phyloP scores from a whole-genome alignment of 2,113 vertebrate species.

The Microcebus griseorufus region DNA sequence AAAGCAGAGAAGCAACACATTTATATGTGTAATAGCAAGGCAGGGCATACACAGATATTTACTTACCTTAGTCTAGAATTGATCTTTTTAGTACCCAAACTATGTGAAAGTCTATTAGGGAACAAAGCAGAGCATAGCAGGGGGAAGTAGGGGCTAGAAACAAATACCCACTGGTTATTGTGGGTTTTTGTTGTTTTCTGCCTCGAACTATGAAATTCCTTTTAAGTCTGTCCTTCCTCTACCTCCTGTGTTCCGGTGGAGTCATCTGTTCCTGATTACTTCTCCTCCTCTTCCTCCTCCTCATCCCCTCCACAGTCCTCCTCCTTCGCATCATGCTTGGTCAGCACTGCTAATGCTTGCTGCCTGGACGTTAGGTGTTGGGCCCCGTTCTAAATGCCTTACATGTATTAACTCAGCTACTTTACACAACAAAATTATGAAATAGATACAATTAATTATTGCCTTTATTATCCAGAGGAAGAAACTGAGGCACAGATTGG shows the following conservation, averaged over 20 bases:
- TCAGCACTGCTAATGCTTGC: neutral
- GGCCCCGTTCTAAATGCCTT: neutral
- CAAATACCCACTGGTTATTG: neutral
- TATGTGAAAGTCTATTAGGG: neutral
- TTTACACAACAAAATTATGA: neutral
- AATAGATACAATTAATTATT: neutral
- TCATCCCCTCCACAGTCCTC: too few species aligned
- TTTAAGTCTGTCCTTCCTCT: neutral
- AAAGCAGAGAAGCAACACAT: conserved; percentile 46
- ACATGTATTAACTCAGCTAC: neutral
- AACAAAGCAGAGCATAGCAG: neutral
- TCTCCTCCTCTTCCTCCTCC: neutral
- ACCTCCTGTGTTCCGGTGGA: neutral
- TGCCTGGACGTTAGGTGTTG: neutral
- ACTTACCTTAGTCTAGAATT: neutral
- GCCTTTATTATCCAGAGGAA: neutral
- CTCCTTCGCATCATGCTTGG: neutral
- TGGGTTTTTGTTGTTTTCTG: neutral
- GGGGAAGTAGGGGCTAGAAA: neutral
- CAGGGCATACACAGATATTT: neutral
- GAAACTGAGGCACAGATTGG: neutral
- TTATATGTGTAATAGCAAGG: neutral
- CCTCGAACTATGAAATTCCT: neutral
- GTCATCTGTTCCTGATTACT: rapidly evolving
- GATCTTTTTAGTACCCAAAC: neutral